Evolutionary conservation across 1,140 invertebrate genomes (phyloP), one percentile per base, ranked within the genome.

Genomic region (Diorhabda elongata): DNA sequence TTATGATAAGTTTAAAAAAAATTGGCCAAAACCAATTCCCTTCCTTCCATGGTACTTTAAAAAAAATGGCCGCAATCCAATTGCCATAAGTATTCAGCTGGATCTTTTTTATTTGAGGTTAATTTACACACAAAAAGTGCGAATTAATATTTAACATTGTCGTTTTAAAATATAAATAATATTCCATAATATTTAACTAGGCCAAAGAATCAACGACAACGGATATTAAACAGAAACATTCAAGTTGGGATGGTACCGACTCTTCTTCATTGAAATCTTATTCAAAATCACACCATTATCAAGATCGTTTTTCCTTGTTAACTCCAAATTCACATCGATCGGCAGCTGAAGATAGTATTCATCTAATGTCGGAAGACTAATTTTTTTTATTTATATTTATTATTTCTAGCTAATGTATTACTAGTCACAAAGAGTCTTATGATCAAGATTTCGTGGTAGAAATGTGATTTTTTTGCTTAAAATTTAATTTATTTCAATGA

Each of bases 231-330:
- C 72, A 73, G 68, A 79, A 79, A 67, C 73, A 77, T 70, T 69
- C 73, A 3, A 77, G 71, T 66, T 79, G 77, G 76, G 77, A 79
- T 63, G 67, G 73, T 9, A 68, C 61, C 5, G 79, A 79, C 61
- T 74, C 71, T 11, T 78, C 78, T 42, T 74, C 76, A 42, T 65
- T 79, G 57, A 75, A 69, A 72, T 73, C 75, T 5, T 52, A 52
- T 52, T 64, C 73, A 7, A 77, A 74, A 70, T 73, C 75, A 71
- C 69, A 73, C 65, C 71, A 73, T 56, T 74, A 79, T 65, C 75
- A 78, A 63, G 79, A 81, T 69, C 72, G 73, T 62, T 81, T 80
- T 71, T 78, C 78, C 6, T 67, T 81, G 58, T 70, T 81, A 61
- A 78, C 78, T 42, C 71, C 75, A 65, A 75, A 66, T 69, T 73